Evolutionary conservation across 1,140 invertebrate species (phyloP).

Genomic region (Archegozetes longisetosus): DNA sequence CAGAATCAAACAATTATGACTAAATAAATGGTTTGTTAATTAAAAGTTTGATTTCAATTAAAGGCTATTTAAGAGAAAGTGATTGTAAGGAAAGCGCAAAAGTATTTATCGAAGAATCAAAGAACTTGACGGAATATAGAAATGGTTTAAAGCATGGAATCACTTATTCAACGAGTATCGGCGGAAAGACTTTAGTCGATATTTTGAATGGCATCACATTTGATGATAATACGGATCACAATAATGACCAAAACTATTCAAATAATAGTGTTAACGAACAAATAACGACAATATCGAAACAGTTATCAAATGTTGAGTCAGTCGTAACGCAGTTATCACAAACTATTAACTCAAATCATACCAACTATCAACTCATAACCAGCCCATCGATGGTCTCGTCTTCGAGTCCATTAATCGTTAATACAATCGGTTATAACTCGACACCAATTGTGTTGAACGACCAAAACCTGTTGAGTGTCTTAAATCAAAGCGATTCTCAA

Average conservation of each 20-base stretch:
- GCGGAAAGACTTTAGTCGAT: neutral
- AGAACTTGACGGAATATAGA: neutral
- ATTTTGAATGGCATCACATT: neutral
- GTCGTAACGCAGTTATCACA: neutral
- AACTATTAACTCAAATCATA: neutral
- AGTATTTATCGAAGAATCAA: neutral
- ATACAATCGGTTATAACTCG: neutral
- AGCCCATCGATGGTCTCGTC: neutral
- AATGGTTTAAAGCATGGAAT: neutral
- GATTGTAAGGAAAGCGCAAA: neutral
- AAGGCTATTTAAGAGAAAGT: neutral
- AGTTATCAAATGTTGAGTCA: neutral
- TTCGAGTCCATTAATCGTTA: neutral
- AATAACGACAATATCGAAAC: neutral
- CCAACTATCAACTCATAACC: neutral
- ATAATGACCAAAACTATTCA: neutral
- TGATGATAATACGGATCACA: neutral
- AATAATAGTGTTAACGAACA: neutral
- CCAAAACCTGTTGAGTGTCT: neutral
- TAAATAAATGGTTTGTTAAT: no score
- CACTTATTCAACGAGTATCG: neutral
- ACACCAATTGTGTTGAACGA: neutral
- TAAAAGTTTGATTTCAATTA: no score
- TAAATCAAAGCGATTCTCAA: neutral
- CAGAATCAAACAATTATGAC: no score